A percentile compares a stretch with the other conserved stretches of the same genome.
These are phyloP conservation scores for Melinaea marsaeus DNA, from an alignment of 2,888 invertebrate genomes.

Conservation along the genomic window DNA sequence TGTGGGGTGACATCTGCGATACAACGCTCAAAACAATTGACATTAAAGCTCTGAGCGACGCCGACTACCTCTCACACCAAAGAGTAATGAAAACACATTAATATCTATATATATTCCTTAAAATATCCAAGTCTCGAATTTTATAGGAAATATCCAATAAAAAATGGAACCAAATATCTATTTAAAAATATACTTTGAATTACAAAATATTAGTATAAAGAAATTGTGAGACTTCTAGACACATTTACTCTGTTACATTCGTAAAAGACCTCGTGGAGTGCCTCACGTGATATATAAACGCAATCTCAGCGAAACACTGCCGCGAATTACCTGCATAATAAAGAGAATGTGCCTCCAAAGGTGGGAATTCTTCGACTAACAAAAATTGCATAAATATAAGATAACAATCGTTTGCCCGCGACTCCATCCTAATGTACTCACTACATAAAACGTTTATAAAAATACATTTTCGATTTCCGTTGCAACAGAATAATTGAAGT, in stretches of 20 bases:
- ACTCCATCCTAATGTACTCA: too few relatives aligned
- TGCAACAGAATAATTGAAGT: too few relatives aligned
- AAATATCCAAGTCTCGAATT: too few relatives aligned
- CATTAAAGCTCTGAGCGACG: slow-evolving; percentile 45
- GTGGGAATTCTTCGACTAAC: too few relatives aligned
- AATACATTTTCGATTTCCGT: too few relatives aligned
- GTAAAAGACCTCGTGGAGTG: slow-evolving; percentile 32
- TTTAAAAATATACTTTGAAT: too few relatives aligned
- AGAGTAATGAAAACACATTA: slow-evolving; percentile 23
- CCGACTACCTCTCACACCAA: slow-evolving; percentile 27
- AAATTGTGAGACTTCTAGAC: neutral
- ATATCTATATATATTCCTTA: neutral
- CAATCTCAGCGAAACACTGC: slow-evolving; percentile 44
- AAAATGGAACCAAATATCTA: too few relatives aligned
- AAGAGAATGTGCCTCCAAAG: slow-evolving; percentile 31
- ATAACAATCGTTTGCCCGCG: too few relatives aligned
- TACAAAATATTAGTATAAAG: too few relatives aligned
- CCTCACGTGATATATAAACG: slow-evolving; percentile 46
- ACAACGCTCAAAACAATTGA: slow-evolving; percentile 47
- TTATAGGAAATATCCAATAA: too few relatives aligned
- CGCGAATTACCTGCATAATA: slow-evolving; percentile 51
- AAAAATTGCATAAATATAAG: too few relatives aligned
- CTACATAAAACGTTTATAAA: too few relatives aligned
- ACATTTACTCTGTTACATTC: slow-evolving; percentile 25
- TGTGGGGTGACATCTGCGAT: slow-evolving; percentile 42